phyloP scores from a whole-genome alignment of 2,113 vertebrate species.

The Neolamprologus hecqui region DNA sequence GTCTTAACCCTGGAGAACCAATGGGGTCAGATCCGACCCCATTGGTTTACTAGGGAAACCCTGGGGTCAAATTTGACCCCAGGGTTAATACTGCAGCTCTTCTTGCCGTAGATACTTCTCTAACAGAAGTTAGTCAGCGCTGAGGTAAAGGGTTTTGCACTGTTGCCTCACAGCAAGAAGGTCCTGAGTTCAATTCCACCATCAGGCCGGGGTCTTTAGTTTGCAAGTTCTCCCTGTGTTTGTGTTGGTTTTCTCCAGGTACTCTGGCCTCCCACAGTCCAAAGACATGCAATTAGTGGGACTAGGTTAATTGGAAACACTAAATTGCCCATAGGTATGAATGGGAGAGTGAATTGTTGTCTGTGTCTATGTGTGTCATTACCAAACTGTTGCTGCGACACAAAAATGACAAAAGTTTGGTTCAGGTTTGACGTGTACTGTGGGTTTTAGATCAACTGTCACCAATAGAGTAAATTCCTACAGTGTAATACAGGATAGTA shows the following conservation, averaged over 20 bases:
- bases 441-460: rapidly evolving
- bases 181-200: background rate
- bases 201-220: rapidly evolving
- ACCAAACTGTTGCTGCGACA: rapidly evolving
- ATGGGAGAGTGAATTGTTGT: background rate
- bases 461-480: background rate
- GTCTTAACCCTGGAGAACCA: no score
- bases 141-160: background rate
- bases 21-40: no score
- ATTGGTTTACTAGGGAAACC: no score
- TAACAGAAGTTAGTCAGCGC: rapidly evolving
- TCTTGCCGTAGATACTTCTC: background rate
- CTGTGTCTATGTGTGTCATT: background rate
- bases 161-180: background rate
- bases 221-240: background rate
- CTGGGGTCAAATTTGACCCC: no score
- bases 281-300: background rate
- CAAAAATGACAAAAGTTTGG: background rate
- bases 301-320: background rate
- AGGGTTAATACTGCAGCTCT: background rate
- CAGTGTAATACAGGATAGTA: background rate
- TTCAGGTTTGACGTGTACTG: background rate
- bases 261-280: rapidly evolving
- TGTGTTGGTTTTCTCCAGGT: rapidly evolving
- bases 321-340: background rate